Evolutionary conservation across 2,113 vertebrate genomes (phyloP), one percentile per base, ranked within the genome.

Genomic region (Pollachius pollachius): DNA sequence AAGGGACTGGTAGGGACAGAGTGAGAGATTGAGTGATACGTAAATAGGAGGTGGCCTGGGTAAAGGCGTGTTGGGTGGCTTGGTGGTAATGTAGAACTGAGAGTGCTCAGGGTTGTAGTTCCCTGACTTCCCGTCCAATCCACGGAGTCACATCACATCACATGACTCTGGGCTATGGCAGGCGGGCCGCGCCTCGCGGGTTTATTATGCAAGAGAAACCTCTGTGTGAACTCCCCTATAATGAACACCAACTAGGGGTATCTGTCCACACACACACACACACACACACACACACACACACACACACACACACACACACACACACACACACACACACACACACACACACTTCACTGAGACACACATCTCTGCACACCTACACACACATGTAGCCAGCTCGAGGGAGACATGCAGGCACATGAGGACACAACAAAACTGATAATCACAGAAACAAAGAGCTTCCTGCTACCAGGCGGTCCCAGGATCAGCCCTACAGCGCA

Each of bases 381-480:
- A 57, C 54, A 57, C 54, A 57, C 54, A 57, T 34, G 30, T 34
- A 34, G 30, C 30, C 30, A 34, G 30, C 30, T 34, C 4, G 41
- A 13, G 41, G 41, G 41, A 13, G 41, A 48, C 41, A 48, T 48
- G 41, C 12, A 13, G 41, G 41, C 12, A 48, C 41, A 2, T 48
- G 41, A 48, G 41, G 41, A 62, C 62, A 30, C 16, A 7, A 56
- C n/a, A 37, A 37, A 19, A 63, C 25, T 30, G 15, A 63, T 15
- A 34, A 25, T 77, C 79, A 84, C 71, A 78, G 81, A 79, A 72
- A 89, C 82, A 89, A 87, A 88, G 69, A 78, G 69, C 65, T 75
- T 79, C 71, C 84, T 72, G 81, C 85, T 85, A 85, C 81, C 81
- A 69, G 54, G 54, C 15, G 3, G 15, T 2, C 54, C 75, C 82